These are phyloP conservation scores for Pipra filicauda DNA, from an alignment of 2,113 vertebrate genomes.

Conservation along the genomic window DNA sequence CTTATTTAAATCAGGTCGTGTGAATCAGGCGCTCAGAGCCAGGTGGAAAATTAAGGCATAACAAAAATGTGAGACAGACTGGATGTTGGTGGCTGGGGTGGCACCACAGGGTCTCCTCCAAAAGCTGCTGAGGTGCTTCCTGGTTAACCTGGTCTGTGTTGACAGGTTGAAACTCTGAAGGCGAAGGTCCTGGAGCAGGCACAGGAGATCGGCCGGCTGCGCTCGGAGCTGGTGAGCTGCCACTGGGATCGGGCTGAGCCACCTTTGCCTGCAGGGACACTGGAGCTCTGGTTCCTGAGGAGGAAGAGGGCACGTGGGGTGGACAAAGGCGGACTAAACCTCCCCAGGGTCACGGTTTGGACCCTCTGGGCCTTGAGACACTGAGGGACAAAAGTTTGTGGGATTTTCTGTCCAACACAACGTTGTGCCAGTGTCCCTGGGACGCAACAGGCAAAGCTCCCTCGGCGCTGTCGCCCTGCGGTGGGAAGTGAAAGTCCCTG, in stretches of 20 bases:
- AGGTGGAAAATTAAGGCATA: constrained; percentile 7
- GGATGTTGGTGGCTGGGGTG: not conserved
- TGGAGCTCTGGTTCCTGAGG: not conserved
- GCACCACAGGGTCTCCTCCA: accelerated
- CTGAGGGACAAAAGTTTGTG: not conserved
- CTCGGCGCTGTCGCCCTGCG: accelerated
- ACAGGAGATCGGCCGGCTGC: constrained; percentile 86
- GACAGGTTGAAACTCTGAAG: constrained; percentile 87
- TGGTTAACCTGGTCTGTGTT: not conserved
- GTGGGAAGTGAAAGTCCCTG: not conserved
- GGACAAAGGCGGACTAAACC: accelerated
- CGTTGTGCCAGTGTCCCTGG: accelerated
- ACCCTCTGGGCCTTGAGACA: accelerated
- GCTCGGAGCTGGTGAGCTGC: constrained; percentile 83
- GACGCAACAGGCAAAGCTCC: not conserved
- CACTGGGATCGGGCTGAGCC: not conserved
- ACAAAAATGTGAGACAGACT: not conserved
- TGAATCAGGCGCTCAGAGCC: constrained; percentile 9
- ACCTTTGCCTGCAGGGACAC: accelerated
- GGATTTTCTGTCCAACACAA: not conserved
- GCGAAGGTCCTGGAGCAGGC: constrained; percentile 83
- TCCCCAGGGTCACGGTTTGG: not conserved
- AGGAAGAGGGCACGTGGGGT: accelerated
- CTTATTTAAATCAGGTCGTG: not conserved
- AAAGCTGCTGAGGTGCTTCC: not conserved